Percentiles rank a stretch among this genome's conserved stretches.
Evolutionary conservation across 2,888 invertebrate species (phyloP).

Genomic region (Noctua comes): DNA sequence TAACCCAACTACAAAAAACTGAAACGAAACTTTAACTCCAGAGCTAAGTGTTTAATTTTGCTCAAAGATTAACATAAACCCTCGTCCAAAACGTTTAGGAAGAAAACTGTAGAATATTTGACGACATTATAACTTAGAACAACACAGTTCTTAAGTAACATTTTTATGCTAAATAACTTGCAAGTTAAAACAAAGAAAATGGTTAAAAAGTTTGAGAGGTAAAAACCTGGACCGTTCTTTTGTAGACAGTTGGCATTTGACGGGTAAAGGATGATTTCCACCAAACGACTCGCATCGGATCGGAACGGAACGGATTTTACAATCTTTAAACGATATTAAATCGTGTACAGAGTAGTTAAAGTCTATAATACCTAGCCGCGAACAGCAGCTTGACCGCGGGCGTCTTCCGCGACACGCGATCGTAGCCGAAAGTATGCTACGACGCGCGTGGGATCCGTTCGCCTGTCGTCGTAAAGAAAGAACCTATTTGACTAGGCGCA

Average conservation of each 20-base stretch:
- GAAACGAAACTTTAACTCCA: conserved; percentile 2
- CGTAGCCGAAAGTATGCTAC: too few species aligned
- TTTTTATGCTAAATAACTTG: conserved; percentile 54
- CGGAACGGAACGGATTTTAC: too few species aligned
- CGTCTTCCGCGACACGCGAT: too few species aligned
- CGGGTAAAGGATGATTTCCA: too few species aligned
- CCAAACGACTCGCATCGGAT: too few species aligned
- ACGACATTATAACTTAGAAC: conserved; percentile 50
- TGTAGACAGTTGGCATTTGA: conserved; percentile 2
- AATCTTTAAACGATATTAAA: too few species aligned
- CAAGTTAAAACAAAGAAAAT: conserved; percentile 45
- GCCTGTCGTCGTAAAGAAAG: too few species aligned
- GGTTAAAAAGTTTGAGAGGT: conserved; percentile 21
- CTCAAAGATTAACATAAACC: conserved; percentile 46
- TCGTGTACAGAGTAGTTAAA: too few species aligned
- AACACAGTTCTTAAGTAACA: conserved; percentile 42
- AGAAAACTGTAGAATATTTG: conserved; percentile 55
- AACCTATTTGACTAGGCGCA: too few species aligned
- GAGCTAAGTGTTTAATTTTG: conserved; percentile 45
- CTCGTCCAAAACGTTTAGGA: conserved; percentile 27
- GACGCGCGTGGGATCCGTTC: too few species aligned
- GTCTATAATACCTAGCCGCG: too few species aligned
- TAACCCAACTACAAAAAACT: conserved; percentile 8
- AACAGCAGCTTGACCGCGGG: too few species aligned
- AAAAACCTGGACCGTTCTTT: conserved; percentile 5